Conservation (phyloP, 35 echinoderm and acorn worm genomes). For the Amphiura filiformis region DNA sequence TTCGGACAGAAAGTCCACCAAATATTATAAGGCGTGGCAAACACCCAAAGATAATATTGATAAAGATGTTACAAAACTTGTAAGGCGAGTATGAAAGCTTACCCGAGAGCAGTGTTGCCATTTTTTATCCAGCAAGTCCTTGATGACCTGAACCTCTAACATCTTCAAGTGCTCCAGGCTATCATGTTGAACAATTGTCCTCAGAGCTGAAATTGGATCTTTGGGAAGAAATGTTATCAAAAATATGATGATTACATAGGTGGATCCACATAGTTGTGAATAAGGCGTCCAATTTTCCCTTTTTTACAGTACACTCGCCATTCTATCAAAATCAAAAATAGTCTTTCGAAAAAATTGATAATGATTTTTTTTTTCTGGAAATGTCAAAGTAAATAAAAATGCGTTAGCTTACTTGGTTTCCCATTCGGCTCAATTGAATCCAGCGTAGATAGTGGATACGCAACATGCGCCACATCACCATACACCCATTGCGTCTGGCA, state of each 20-base stretch:
- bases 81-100: no score
- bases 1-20: no score
- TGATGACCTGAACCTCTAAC: conserved; percentile 83
- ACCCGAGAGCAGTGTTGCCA: conserved; percentile 83
- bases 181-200: conserved; percentile 66
- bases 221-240: no score
- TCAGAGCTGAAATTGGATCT: conserved; percentile 72
- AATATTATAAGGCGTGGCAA: no score
- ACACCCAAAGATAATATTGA: no score
- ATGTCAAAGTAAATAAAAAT: neutral
- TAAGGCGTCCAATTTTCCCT: neutral
- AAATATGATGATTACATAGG: no score
- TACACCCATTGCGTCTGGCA: conserved; percentile 83
- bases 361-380: neutral
- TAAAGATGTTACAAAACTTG: no score
- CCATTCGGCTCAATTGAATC: conserved; percentile 75
- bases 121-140: conserved; percentile 67
- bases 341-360: neutral
- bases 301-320: neutral
- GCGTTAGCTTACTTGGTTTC: conserved; percentile 52
- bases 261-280: no score
- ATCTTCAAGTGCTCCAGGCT: conserved; percentile 66
- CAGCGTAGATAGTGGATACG: conserved; percentile 72
- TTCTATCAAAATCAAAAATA: neutral
- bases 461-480: conserved; percentile 74